Evolutionary conservation across 2,888 invertebrate species (phyloP).

Genomic region (Gasteruption jaculator): DNA sequence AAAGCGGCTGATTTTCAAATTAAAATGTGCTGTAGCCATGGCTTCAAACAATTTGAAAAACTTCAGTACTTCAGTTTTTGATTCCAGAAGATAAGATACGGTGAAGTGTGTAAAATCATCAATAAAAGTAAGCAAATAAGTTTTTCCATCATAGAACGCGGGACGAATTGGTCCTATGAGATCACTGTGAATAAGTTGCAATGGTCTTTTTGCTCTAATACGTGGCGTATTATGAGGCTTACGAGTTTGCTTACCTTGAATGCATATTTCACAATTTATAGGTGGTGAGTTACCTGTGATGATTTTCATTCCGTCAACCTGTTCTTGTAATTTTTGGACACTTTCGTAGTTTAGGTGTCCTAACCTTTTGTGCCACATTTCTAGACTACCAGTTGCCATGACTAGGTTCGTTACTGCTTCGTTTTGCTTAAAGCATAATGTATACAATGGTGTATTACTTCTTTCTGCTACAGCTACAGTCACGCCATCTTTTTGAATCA

Average conservation of each 20-base stretch:
- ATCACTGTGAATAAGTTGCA: slow-evolving; percentile 15
- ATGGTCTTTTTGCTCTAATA: slow-evolving; percentile 5
- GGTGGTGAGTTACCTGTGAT: slow-evolving; percentile 5
- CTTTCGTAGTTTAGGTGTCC: slow-evolving; percentile 21
- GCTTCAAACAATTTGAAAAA: slow-evolving; percentile 14
- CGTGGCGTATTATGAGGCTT: no score
- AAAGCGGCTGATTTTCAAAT: no score
- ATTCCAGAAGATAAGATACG: slow-evolving; percentile 9
- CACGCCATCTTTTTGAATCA: slow-evolving; percentile 20
- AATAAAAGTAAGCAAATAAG: slow-evolving; percentile 18
- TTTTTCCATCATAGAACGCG: slow-evolving; percentile 8
- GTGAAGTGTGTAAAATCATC: slow-evolving; percentile 16
- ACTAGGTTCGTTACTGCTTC: slow-evolving; percentile 3
- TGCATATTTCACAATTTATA: slow-evolving; percentile 20
- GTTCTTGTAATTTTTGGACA: slow-evolving; percentile 12
- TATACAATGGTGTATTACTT: slow-evolving; percentile 22
- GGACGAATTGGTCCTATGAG: slow-evolving; percentile 19
- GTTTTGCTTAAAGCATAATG: slow-evolving; percentile 15
- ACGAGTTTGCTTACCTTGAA: slow-evolving; percentile 28
- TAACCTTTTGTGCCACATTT: slow-evolving; percentile 24
- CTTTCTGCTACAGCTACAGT: slow-evolving; percentile 19
- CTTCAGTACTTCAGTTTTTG: slow-evolving; percentile 12
- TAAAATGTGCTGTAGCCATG: no score
- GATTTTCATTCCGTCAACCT: slow-evolving; percentile 17
- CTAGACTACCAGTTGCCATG: slow-evolving; percentile 4